Evolutionary conservation across 1,140 invertebrate species (phyloP).

Genomic region (Atta cephalotes): DNA sequence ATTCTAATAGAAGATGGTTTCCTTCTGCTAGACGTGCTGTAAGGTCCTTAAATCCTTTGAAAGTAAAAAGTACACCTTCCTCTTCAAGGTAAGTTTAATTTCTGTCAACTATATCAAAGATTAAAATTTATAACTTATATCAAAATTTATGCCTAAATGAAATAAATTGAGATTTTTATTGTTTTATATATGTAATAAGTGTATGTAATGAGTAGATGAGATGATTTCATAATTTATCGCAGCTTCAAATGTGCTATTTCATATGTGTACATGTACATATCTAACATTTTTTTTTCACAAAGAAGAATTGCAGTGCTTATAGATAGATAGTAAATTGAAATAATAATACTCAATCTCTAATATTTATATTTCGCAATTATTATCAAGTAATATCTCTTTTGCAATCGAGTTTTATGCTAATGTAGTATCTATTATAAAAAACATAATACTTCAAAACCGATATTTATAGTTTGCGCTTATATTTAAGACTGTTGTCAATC

Average conservation of each 20-base stretch:
- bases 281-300: background rate
- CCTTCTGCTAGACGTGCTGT: slow-evolving; percentile 75
- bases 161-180: background rate
- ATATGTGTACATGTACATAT: background rate
- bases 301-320: background rate
- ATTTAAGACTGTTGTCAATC: no score
- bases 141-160: background rate
- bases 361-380: background rate
- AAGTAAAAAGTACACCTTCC: slow-evolving; percentile 41
- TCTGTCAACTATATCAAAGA: background rate
- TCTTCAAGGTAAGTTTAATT: slow-evolving; percentile 77
- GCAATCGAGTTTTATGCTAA: background rate
- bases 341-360: slow-evolving; percentile 2
- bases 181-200: background rate
- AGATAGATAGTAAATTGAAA: background rate
- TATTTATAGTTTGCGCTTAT: no score
- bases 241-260: background rate
- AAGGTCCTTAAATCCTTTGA: slow-evolving; percentile 70
- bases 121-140: background rate
- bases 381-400: background rate
- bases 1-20: slow-evolving; percentile 77
- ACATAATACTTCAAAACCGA: background rate
- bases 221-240: background rate
- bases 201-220: background rate
- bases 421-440: background rate